These are phyloP conservation scores for Himalopsyche anomala DNA, from an alignment of 2,888 invertebrate species.

Conservation along the genomic window DNA sequence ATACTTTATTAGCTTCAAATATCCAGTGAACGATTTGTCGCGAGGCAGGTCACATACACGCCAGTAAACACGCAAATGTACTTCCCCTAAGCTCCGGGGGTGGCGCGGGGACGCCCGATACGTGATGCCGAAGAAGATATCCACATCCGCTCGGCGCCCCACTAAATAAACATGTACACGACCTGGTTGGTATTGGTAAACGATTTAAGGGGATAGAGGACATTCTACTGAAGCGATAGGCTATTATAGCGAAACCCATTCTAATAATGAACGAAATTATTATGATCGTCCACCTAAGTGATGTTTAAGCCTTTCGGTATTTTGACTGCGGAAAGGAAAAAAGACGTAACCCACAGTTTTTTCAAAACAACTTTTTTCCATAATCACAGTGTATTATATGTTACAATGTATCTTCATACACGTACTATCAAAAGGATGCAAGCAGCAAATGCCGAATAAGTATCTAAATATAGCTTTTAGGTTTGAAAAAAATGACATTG, in stretches of 20 bases:
- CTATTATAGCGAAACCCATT: background rate
- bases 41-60: background rate
- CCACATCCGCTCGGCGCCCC: conserved; percentile 1
- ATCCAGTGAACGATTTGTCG: background rate
- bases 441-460: no score
- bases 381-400: no score
- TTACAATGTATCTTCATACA: no score
- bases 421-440: no score
- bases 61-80: background rate
- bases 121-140: background rate
- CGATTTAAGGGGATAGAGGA: background rate
- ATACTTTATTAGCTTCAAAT: no score
- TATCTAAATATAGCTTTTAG: no score
- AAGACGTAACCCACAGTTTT: no score
- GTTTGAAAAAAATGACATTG: no score
- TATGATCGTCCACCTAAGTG: background rate
- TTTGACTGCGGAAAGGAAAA: no score
- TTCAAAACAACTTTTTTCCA: no score
- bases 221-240: background rate
- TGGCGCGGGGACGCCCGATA: background rate
- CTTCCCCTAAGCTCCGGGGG: background rate
- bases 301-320: no score
- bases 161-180: background rate
- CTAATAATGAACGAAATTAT: background rate
- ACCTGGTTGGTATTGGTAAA: background rate